Conservation (phyloP, 2,888 invertebrate species). For the Archips xylosteana region DNA sequence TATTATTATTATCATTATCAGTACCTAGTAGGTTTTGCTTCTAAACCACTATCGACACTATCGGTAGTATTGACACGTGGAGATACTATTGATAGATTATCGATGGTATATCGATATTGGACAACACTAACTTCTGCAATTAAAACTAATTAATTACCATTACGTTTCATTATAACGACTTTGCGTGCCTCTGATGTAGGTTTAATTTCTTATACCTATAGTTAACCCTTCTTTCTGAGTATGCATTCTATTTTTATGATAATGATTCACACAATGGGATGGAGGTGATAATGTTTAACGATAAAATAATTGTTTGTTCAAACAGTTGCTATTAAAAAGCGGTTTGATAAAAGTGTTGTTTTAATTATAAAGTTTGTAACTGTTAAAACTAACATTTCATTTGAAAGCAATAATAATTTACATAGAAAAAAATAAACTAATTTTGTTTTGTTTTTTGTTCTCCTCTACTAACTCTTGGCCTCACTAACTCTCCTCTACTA, state of each 20-base stretch:
- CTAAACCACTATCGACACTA: too few species aligned
- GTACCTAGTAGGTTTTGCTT: too few species aligned
- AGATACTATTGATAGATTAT: too few species aligned
- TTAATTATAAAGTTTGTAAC: background rate
- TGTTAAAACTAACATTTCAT: background rate
- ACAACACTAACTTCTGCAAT: too few species aligned
- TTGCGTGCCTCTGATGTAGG: background rate
- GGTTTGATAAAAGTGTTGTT: background rate
- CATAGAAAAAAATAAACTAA: background rate
- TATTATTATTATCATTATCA: too few species aligned
- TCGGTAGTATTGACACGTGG: too few species aligned
- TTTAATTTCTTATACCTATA: background rate
- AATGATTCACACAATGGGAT: background rate
- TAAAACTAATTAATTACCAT: background rate
- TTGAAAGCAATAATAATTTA: background rate
- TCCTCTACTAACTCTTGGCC: too few species aligned
- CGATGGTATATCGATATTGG: too few species aligned
- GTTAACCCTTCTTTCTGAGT: background rate
- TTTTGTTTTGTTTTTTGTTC: too few species aligned
- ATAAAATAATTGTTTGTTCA: background rate
- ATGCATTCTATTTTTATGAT: background rate
- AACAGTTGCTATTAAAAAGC: background rate
- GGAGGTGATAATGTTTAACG: background rate
- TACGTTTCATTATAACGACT: background rate
- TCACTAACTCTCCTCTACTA: too few species aligned